A percentile compares a stretch with the other conserved stretches of the same genome.
phyloP scores from a whole-genome alignment of 2,888 invertebrate genomes.

The Rhamnusium bicolor region DNA sequence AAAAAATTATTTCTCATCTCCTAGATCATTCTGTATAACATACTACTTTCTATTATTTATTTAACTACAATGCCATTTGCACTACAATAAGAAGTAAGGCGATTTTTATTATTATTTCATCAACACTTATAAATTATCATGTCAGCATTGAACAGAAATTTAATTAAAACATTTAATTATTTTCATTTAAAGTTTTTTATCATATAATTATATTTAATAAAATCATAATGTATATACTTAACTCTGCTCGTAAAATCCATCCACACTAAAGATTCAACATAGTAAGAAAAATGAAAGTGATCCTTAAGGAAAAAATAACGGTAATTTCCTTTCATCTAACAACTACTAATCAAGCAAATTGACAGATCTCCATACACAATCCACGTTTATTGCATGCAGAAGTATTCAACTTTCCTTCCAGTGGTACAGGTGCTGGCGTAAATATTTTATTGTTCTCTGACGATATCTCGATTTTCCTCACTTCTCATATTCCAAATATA shows the following conservation, averaged over 20 bases:
- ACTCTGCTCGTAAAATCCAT: neutral
- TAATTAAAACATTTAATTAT: neutral
- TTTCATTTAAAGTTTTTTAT: neutral
- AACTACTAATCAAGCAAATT: slow-evolving; percentile 60
- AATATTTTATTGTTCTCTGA: neutral
- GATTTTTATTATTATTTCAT: no score
- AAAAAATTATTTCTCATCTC: no score
- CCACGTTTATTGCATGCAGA: slow-evolving; percentile 42
- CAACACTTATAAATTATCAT: no score
- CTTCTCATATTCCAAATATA: slow-evolving; percentile 3
- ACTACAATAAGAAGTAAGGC: no score
- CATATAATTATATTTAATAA: neutral
- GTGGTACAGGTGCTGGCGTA: neutral
- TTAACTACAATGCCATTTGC: no score
- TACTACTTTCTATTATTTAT: no score
- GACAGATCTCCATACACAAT: slow-evolving; percentile 52
- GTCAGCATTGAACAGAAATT: neutral
- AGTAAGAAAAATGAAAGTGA: slow-evolving; percentile 47
- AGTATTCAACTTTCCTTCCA: slow-evolving; percentile 60
- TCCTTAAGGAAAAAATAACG: slow-evolving; percentile 46
- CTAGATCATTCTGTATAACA: no score
- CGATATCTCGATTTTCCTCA: neutral
- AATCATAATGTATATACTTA: neutral
- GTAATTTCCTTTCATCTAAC: slow-evolving; percentile 60
- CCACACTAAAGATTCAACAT: neutral